Evolutionary conservation across 2,888 invertebrate species (phyloP).

Genomic region (Athalia circularis): DNA sequence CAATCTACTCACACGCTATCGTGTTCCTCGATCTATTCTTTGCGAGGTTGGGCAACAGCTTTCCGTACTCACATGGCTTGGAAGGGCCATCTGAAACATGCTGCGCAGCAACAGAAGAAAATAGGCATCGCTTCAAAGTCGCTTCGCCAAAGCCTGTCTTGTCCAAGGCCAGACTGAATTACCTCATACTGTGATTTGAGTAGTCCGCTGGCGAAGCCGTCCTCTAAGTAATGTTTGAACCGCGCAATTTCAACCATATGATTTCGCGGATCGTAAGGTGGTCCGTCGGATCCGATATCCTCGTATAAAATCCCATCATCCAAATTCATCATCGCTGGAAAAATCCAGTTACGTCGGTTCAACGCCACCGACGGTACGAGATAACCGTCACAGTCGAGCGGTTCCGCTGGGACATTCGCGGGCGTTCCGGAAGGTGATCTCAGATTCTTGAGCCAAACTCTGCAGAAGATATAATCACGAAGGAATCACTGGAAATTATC

Average conservation of each 20-base stretch:
- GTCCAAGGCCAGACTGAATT: conserved; percentile 51
- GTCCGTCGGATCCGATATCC: not conserved
- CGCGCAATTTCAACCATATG: conserved; percentile 66
- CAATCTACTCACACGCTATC: conserved; percentile 67
- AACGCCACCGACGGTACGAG: no score
- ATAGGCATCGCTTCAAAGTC: no score
- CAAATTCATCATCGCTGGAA: no score
- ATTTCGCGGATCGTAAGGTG: conserved; percentile 43
- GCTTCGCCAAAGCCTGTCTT: not conserved
- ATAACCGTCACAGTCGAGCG: no score
- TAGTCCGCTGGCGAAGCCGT: conserved; percentile 63
- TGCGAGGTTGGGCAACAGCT: conserved; percentile 64
- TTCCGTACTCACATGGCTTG: conserved; percentile 62
- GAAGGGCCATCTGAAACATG: conserved; percentile 64
- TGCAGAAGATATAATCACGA: no score
- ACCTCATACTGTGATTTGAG: conserved; percentile 69
- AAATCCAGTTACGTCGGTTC: no score
- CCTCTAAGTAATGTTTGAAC: conserved; percentile 71
- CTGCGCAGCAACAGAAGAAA: not conserved
- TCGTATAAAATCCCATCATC: no score
- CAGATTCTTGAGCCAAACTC: no score
- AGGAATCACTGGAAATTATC: no score
- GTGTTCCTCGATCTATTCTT: conserved; percentile 73
- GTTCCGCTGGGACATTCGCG: no score
- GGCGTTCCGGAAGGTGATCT: no score